A percentile compares a stretch with the other conserved stretches of the same genome.
phyloP scores from a whole-genome alignment of 2,113 vertebrate species.

The Microtus montanus region DNA sequence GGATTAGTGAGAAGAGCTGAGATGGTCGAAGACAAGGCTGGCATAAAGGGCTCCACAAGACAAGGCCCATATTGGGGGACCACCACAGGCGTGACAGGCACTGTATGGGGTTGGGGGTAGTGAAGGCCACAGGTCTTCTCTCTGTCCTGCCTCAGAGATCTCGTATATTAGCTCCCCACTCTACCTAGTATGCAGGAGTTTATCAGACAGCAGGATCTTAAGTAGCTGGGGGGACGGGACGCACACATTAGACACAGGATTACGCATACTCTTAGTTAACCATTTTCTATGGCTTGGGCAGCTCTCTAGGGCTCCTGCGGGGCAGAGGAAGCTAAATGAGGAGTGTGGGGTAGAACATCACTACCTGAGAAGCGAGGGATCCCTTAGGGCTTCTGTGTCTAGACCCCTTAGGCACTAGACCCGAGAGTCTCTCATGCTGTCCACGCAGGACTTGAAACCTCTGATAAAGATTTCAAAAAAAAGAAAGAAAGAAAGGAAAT shows the following conservation, averaged over 20 bases:
- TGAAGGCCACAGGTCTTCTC: not conserved
- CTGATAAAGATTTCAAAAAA: not conserved
- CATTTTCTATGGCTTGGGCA: too few relatives aligned
- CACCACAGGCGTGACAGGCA: accelerated
- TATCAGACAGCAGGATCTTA: not conserved
- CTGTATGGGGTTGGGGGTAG: not conserved
- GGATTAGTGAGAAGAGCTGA: not conserved
- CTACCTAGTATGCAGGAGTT: too few relatives aligned
- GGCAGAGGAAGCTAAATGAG: too few relatives aligned
- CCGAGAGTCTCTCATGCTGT: not conserved
- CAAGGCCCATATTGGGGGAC: not conserved
- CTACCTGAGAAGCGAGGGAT: not conserved
- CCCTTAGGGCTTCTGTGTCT: not conserved
- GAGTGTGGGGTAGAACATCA: not conserved
- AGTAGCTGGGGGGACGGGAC: not conserved
- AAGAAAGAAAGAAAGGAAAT: not conserved
- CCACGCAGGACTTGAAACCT: not conserved
- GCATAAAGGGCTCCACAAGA: not conserved
- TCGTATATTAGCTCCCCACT: not conserved
- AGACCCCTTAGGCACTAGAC: not conserved
- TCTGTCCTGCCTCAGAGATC: not conserved
- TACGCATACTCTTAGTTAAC: too few relatives aligned
- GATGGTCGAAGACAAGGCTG: not conserved
- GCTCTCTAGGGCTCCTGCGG: too few relatives aligned
- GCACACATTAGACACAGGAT: too few relatives aligned